Percentiles rank a stretch among this genome's conserved stretches.
Evolutionary conservation across 2,797 vertebrate species (phyloP).

Genomic region (Rhyacichthys aspro): DNA sequence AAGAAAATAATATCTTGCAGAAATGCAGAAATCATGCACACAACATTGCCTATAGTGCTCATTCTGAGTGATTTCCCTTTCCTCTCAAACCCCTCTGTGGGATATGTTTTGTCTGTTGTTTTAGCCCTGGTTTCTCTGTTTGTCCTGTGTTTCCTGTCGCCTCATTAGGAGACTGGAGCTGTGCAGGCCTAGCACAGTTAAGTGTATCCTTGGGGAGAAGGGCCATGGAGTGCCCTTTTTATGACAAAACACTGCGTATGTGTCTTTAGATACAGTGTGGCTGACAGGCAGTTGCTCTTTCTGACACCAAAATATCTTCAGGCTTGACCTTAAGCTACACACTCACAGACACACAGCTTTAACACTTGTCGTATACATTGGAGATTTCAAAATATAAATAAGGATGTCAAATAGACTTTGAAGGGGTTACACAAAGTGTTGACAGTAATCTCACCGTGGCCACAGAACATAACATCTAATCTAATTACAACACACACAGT

Average conservation of each 20-base stretch:
- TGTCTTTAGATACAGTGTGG: conserved; percentile 35
- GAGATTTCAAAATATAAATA: too few species aligned
- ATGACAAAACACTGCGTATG: conserved; percentile 33
- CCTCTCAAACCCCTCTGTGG: conserved; percentile 19
- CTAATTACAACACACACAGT: too few species aligned
- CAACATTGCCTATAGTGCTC: neutral
- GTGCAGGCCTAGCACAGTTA: conserved; percentile 57
- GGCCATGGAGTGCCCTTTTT: conserved; percentile 36
- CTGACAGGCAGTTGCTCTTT: conserved; percentile 40
- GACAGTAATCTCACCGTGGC: too few species aligned
- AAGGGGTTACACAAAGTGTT: too few species aligned
- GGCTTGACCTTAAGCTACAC: conserved; percentile 36
- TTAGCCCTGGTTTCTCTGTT: conserved; percentile 4
- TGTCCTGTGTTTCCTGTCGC: conserved; percentile 46
- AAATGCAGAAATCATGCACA: conserved; percentile 17
- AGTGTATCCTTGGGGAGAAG: conserved; percentile 64
- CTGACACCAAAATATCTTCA: conserved; percentile 48
- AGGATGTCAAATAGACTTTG: too few species aligned
- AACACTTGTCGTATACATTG: neutral
- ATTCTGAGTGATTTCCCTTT: conserved; percentile 26
- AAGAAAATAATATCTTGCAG: conserved; percentile 26
- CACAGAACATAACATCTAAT: too few species aligned
- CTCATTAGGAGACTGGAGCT: conserved; percentile 62
- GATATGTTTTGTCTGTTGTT: conserved; percentile 34
- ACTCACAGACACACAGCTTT: conserved; percentile 6